Evolutionary conservation across 2,797 vertebrate genomes (phyloP).

Genomic region (Eulemur mongoz): DNA sequence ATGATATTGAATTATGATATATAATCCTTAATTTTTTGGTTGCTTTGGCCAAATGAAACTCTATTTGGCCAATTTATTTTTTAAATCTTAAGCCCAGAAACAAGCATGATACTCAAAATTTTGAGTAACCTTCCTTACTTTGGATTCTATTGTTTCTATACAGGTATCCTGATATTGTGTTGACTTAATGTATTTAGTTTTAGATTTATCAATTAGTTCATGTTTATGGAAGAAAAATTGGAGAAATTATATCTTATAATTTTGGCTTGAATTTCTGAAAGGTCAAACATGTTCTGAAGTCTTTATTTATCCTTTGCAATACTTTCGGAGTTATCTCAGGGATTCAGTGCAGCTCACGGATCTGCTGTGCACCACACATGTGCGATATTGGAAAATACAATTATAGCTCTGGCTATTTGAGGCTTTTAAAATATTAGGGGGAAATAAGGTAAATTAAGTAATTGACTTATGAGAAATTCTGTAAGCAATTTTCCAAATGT

Average conservation of each 20-base stretch:
- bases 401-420: neutral
- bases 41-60: neutral
- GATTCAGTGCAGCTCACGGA: neutral
- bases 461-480: neutral
- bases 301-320: neutral
- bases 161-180: neutral
- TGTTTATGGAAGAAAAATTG: neutral
- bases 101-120: neutral
- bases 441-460: neutral
- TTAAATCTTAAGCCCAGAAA: neutral
- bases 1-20: neutral
- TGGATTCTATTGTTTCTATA: neutral
- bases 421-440: neutral
- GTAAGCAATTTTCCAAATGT: neutral
- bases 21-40: neutral
- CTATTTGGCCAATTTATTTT: neutral
- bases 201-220: neutral
- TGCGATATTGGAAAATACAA: neutral
- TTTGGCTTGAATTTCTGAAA: neutral
- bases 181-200: neutral
- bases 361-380: fast-evolving
- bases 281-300: neutral
- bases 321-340: neutral
- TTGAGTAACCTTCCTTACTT: neutral
- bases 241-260: neutral